Conservation (phyloP, 2,888 invertebrate genomes). For the Heteromyza rotundicornis region DNA sequence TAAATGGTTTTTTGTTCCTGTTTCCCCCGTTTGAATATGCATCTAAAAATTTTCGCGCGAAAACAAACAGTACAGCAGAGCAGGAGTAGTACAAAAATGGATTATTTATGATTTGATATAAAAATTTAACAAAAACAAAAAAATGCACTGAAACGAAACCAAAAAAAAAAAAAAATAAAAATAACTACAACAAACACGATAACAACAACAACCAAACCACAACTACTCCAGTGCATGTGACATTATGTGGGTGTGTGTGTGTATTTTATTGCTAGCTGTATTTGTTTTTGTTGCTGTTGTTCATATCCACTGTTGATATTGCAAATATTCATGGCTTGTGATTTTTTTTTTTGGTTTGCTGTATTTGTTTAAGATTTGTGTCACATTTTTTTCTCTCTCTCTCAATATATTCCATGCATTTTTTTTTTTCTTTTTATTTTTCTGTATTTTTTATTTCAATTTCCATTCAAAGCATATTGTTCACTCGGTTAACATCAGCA, state of each 20-base stretch:
- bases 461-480: background rate
- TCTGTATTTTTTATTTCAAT: background rate
- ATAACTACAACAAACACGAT: no score
- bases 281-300: constrained; percentile 29
- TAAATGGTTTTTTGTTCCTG: no score
- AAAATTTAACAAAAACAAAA: background rate
- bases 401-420: background rate
- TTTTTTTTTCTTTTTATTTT: constrained; percentile 4
- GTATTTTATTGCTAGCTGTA: constrained; percentile 28
- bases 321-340: constrained; percentile 23
- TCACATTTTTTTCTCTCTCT: background rate
- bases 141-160: background rate
- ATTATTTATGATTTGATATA: constrained; percentile 1
- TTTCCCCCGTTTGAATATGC: no score
- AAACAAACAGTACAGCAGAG: no score
- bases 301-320: constrained; percentile 24
- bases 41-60: no score
- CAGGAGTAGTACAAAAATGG: no score
- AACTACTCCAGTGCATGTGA: background rate
- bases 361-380: constrained; percentile 13
- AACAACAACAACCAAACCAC: no score
- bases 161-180: background rate
- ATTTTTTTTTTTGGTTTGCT: no score
- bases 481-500: constrained; percentile 8
- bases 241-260: background rate